Evolutionary conservation across 2,113 vertebrate species (phyloP), one percentile per base, ranked within the genome.

Genomic region (Oxyura jamaicensis): DNA sequence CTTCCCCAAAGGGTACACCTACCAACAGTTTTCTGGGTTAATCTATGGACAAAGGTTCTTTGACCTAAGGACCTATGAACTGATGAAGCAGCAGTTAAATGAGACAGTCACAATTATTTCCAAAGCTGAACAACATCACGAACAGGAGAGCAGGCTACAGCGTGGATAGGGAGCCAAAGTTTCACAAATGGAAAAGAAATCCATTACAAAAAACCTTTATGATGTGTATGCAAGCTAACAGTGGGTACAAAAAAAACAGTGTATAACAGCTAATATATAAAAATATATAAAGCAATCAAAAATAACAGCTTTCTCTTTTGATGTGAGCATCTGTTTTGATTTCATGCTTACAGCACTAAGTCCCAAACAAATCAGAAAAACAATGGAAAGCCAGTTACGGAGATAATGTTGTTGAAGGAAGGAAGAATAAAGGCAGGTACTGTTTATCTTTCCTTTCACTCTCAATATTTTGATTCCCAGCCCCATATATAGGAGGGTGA

Each of bases 381-480:
- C 93, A 95, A 28, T 5, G 29, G 86, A 80, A 65, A 84, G 79
- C 20, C 76, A 25, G 48, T 73, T 56, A 35, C 35, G 69, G n/a
- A 95, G 92, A 94, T 92, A 78, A 90, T 7, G 4, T 21, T 82
- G 78, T 73, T 59, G 69, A 86, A 41, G 65, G 83, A 84, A 80
- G 79, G 91, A 94, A 97, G 71, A 90, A 53, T 85, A 91, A 50
- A 96, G 96, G 86, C 96, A 96, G 94, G 86, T 60, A n/a, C n/a
- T 97, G 86, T 97, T 98, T 97, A 82, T 97, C 66, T 98, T 98
- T 96, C 97, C 95, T 95, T 88, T 92, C 39, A 55, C 85, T 67
- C 62, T 69, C 41, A 3, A 22, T 89, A 33, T 94, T 94, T 96
- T 90, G 74, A 81, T 71, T 78, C 80, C 19, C 91, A 58, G 66